These are phyloP conservation scores for Phoenicopterus ruber DNA, from an alignment of 2,113 vertebrate species.

Conservation along the genomic window DNA sequence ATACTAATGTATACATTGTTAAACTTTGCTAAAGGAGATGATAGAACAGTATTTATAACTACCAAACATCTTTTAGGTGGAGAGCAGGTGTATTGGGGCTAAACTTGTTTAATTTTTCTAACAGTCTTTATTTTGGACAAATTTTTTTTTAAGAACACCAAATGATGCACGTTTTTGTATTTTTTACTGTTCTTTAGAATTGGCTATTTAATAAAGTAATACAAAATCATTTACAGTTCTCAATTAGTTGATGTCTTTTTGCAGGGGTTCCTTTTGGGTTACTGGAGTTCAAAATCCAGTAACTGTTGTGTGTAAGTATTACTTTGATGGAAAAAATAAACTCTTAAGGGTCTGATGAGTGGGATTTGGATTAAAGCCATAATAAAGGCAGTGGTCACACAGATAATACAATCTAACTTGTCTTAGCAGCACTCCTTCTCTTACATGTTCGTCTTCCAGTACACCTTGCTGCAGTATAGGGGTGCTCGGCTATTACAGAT, in stretches of 20 bases:
- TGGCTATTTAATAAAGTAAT: slow-evolving; percentile 66
- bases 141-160: slow-evolving; percentile 48
- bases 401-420: neutral
- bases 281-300: neutral
- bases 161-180: slow-evolving; percentile 31
- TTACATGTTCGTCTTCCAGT: fast-evolving
- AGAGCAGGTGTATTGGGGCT: slow-evolving; percentile 14
- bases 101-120: slow-evolving; percentile 67
- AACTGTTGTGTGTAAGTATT: neutral
- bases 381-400: neutral
- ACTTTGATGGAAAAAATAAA: neutral
- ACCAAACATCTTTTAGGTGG: neutral
- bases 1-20: slow-evolving; percentile 49
- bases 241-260: neutral
- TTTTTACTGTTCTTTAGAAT: slow-evolving; percentile 57
- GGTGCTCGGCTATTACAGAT: neutral
- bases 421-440: neutral
- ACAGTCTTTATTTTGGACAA: slow-evolving; percentile 62
- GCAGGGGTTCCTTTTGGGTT: neutral
- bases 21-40: slow-evolving; percentile 8
- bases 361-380: neutral
- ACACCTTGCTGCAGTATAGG: neutral
- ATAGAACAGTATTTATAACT: slow-evolving; percentile 56
- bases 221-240: neutral
- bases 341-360: fast-evolving